Percentiles rank a stretch among this genome's conserved stretches.
Evolutionary conservation across 1,140 invertebrate species (phyloP).

Genomic region (Euwallacea fornicatus): DNA sequence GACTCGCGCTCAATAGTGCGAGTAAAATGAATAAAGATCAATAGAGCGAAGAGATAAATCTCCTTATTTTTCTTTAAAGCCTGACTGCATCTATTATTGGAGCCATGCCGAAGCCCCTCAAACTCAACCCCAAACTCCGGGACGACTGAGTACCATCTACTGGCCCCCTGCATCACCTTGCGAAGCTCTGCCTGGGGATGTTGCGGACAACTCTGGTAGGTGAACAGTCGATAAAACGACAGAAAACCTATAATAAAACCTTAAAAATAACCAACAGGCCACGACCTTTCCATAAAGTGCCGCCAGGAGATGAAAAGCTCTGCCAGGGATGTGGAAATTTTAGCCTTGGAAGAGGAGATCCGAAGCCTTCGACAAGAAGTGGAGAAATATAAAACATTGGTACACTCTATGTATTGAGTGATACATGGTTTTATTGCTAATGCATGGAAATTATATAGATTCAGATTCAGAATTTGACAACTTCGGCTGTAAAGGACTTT

Average conservation of each 20-base stretch:
- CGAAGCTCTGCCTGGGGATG: constrained; percentile 37
- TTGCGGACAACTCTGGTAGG: constrained; percentile 7
- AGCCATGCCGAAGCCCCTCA: constrained; percentile 71
- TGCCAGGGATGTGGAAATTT: constrained; percentile 49
- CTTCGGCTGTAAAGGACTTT: constrained; percentile 57
- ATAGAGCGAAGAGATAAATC: too few species aligned
- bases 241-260: neutral
- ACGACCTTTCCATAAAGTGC: neutral
- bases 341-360: constrained; percentile 54
- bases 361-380: constrained; percentile 58
- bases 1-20: too few species aligned
- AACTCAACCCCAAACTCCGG: constrained; percentile 70
- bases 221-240: neutral
- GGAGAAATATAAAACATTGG: constrained; percentile 58
- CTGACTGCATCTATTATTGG: constrained; percentile 88
- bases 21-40: too few species aligned
- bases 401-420: constrained; percentile 30
- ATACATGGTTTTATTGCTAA: neutral
- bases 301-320: constrained; percentile 44
- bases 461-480: constrained; percentile 58
- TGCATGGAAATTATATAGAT: constrained; percentile 32
- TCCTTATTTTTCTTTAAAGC: constrained; percentile 59
- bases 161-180: constrained; percentile 50
- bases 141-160: constrained; percentile 58
- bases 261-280: constrained; percentile 6